Evolutionary conservation across 2,797 vertebrate species (phyloP).

Genomic region (Coregonus suidteri): DNA sequence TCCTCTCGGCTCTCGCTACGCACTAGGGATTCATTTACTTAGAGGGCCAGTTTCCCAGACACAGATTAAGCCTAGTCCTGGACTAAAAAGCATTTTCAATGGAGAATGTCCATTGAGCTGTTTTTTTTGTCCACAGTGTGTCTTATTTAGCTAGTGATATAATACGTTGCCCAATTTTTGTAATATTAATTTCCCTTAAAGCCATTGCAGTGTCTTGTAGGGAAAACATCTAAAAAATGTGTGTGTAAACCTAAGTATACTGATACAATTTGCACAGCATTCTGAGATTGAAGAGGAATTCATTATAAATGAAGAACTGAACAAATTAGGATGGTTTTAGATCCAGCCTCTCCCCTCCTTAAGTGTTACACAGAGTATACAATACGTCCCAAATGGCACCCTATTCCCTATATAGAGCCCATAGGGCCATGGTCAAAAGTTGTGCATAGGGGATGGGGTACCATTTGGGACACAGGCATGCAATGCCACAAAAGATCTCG

Average conservation of each 20-base stretch:
- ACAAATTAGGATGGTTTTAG: conserved; percentile 69
- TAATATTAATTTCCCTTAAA: conserved; percentile 72
- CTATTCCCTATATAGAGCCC: background rate
- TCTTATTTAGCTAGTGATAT: conserved; percentile 70
- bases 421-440: background rate
- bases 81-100: background rate
- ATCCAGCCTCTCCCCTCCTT: conserved; percentile 29
- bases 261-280: conserved; percentile 71
- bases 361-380: conserved; percentile 27
- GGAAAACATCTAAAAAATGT: conserved; percentile 71
- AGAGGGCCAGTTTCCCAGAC: conserved; percentile 21
- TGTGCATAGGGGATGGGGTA: background rate
- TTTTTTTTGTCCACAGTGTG: conserved; percentile 35
- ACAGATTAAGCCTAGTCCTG: background rate
- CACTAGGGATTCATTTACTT: conserved; percentile 24
- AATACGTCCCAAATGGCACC: background rate
- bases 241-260: conserved; percentile 72
- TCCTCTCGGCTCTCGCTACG: conserved; percentile 13
- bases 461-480: background rate
- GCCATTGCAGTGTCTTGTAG: conserved; percentile 64
- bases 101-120: background rate
- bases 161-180: conserved; percentile 68
- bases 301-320: conserved; percentile 68
- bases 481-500: conserved; percentile 63
- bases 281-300: conserved; percentile 63